Evolutionary conservation across 2,797 vertebrate genomes (phyloP).

Genomic region (Poecile montanus): DNA sequence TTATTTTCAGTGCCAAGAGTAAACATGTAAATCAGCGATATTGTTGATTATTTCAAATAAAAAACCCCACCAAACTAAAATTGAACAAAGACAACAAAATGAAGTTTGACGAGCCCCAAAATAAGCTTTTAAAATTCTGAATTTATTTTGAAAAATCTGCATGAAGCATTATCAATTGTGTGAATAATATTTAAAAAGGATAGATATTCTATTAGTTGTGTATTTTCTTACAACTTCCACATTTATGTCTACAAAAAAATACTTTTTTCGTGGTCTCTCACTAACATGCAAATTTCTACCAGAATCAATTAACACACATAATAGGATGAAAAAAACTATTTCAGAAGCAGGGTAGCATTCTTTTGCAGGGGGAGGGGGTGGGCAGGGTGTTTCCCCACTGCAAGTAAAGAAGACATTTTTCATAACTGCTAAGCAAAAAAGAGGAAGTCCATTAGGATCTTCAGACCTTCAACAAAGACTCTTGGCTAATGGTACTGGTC

Average conservation of each 20-base stretch:
- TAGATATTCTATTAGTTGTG: neutral
- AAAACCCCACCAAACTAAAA: fast-evolving
- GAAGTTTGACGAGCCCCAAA: neutral
- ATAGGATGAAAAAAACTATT: neutral
- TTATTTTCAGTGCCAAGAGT: neutral
- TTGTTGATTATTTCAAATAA: neutral
- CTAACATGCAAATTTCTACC: neutral
- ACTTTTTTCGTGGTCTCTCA: neutral
- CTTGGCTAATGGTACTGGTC: slow-evolving; percentile 51
- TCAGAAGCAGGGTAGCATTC: neutral
- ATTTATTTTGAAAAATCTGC: slow-evolving; percentile 36
- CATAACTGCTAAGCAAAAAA: slow-evolving; percentile 34
- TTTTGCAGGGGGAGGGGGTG: fast-evolving
- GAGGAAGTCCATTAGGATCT: slow-evolving; percentile 44
- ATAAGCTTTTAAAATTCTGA: neutral
- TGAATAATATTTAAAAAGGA: neutral
- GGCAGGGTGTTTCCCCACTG: neutral
- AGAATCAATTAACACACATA: neutral
- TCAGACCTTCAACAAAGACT: slow-evolving; percentile 29
- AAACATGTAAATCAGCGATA: neutral
- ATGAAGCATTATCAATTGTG: neutral
- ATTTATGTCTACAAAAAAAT: neutral
- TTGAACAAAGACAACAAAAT: neutral
- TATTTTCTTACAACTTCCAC: neutral
- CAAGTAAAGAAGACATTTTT: slow-evolving; percentile 3